Conservation (phyloP, 2,797 vertebrate genomes). For the Urocyon cinereoargenteus region DNA sequence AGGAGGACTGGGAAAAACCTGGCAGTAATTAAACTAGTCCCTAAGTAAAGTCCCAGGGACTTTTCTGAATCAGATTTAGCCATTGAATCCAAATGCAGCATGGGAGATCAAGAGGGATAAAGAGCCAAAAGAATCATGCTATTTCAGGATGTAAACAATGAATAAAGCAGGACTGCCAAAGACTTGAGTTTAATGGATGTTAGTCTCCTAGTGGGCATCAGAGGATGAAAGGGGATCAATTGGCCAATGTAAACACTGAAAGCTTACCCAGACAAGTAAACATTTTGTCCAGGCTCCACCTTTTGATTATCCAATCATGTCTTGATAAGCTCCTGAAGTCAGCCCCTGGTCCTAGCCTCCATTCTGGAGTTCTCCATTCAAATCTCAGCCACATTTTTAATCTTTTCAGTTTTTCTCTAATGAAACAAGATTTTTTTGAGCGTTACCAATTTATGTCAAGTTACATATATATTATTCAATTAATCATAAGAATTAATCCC, state of each 20-base stretch:
- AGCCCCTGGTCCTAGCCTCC: background rate
- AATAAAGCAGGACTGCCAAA: conserved; percentile 23
- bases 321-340: conserved; percentile 50
- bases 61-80: conserved; percentile 61
- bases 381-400: background rate
- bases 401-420: background rate
- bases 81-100: conserved; percentile 3
- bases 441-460: background rate
- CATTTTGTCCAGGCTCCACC: conserved; percentile 20
- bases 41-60: conserved; percentile 64
- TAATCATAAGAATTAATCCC: background rate
- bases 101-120: conserved; percentile 60
- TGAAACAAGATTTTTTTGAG: background rate
- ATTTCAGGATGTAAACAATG: conserved; percentile 59
- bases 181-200: conserved; percentile 28
- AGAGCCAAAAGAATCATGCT: background rate
- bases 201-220: background rate
- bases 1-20: conserved; percentile 42
- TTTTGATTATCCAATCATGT: conserved; percentile 31
- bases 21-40: conserved; percentile 51
- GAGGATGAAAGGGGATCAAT: conserved; percentile 37
- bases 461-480: background rate
- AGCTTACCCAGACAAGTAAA: conserved; percentile 61
- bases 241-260: conserved; percentile 28
- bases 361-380: background rate